These are phyloP conservation scores for Oenanthe oenanthe DNA, from an alignment of 2,113 vertebrate species.

Conservation along the genomic window DNA sequence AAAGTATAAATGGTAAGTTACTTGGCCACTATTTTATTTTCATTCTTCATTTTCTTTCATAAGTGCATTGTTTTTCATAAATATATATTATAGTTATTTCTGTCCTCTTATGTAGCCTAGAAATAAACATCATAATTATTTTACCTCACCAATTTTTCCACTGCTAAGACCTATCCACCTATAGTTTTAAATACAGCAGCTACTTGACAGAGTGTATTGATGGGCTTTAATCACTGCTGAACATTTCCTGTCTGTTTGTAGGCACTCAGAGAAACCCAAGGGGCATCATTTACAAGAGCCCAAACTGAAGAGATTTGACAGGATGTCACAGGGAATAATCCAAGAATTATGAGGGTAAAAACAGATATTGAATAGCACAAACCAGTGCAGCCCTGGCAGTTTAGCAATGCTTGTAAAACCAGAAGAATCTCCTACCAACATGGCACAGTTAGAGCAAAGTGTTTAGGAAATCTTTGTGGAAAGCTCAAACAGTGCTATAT, in stretches of 20 bases:
- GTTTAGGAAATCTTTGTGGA: background rate
- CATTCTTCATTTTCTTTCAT: background rate
- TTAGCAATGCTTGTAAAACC: background rate
- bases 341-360: slow-evolving; percentile 38
- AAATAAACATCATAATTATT: background rate
- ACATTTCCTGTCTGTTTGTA: slow-evolving; percentile 37
- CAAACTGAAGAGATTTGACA: slow-evolving; percentile 51
- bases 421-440: background rate
- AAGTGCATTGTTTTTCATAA: background rate
- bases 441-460: background rate
- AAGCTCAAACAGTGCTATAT: background rate
- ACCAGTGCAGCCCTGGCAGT: background rate
- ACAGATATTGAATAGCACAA: background rate
- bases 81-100: background rate
- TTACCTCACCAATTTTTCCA: background rate
- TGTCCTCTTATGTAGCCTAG: background rate
- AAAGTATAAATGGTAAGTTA: background rate
- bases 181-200: background rate
- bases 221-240: slow-evolving; percentile 31
- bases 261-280: slow-evolving; percentile 38
- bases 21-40: background rate
- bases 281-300: slow-evolving; percentile 48
- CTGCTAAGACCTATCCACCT: background rate
- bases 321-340: slow-evolving; percentile 49
- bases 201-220: slow-evolving; percentile 30